These are phyloP conservation scores for Bubo bubo DNA, from an alignment of 2,113 vertebrate genomes.

Conservation along the genomic window DNA sequence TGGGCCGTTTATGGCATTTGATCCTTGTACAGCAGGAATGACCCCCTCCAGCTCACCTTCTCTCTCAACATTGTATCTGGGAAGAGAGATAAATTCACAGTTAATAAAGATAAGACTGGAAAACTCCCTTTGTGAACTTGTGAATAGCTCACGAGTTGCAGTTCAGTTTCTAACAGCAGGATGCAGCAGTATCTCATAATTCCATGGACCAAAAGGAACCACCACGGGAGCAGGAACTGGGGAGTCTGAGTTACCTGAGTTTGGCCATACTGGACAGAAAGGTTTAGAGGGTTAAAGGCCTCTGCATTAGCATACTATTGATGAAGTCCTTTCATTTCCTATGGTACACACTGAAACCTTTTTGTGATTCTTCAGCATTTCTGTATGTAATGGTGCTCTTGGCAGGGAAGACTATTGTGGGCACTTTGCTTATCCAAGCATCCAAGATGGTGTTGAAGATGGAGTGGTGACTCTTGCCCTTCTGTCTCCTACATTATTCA, in stretches of 20 bases:
- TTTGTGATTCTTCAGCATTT: conserved; percentile 60
- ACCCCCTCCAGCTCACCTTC: conserved; percentile 58
- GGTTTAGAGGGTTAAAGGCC: not conserved
- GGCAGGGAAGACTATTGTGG: not conserved
- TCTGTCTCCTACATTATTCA: conserved; percentile 53
- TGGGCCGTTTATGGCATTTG: conserved; percentile 65
- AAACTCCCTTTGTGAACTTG: conserved; percentile 34
- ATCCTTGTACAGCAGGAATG: conserved; percentile 66
- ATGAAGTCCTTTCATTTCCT: not conserved
- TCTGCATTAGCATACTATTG: not conserved
- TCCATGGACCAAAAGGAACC: not conserved
- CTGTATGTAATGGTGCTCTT: conserved; percentile 49
- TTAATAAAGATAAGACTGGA: conserved; percentile 81
- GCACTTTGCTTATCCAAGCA: conserved; percentile 54
- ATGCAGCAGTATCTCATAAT: not conserved
- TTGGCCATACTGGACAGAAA: not conserved
- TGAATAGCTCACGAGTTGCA: not conserved
- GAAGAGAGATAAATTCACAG: conserved; percentile 80
- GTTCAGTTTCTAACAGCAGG: conserved; percentile 42
- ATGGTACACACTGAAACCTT: not conserved
- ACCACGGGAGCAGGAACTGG: not conserved
- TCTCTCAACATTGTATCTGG: conserved; percentile 69
- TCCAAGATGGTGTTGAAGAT: conserved; percentile 6
- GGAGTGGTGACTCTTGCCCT: conserved; percentile 44
- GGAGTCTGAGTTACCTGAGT: not conserved